phyloP scores from a whole-genome alignment of 1,140 invertebrate genomes.

The Gonioctena quinquepunctata region DNA sequence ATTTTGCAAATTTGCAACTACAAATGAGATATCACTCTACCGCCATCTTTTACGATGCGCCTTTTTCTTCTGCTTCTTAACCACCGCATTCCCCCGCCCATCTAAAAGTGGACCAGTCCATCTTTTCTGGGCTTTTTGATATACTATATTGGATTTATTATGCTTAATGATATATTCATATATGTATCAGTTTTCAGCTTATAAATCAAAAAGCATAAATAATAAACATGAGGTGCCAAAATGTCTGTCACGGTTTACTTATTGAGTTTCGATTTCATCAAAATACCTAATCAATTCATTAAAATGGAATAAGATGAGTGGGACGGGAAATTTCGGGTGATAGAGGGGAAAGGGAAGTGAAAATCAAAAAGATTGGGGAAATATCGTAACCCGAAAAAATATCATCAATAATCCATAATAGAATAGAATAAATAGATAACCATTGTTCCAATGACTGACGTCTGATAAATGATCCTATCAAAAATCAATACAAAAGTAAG shows the following conservation, averaged over 20 bases:
- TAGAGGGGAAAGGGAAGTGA: constrained; percentile 25
- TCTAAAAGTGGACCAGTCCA: constrained; percentile 47
- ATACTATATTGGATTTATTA: too few relatives aligned
- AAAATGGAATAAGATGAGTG: constrained; percentile 18
- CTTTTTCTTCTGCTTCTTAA: constrained; percentile 42
- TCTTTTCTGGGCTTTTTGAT: background rate
- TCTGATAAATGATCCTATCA: constrained; percentile 28
- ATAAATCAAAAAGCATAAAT: too few relatives aligned
- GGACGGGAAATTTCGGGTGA: constrained; percentile 30
- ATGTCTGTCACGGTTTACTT: too few relatives aligned
- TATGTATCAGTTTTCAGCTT: background rate
- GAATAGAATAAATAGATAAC: constrained; percentile 6
- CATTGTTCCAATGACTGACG: constrained; percentile 36
- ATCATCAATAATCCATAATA: background rate
- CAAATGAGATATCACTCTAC: constrained; percentile 45
- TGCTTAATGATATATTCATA: too few relatives aligned
- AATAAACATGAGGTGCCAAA: background rate
- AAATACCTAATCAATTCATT: background rate
- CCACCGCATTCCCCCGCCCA: constrained; percentile 39
- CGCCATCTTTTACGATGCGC: constrained; percentile 52
- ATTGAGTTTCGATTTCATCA: background rate
- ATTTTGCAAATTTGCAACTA: constrained; percentile 53
- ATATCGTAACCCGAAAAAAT: background rate
- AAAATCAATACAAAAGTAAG: constrained; percentile 56
- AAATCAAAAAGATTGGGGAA: constrained; percentile 25